Evolutionary conservation across 1,140 invertebrate genomes (phyloP).

Genomic region (Bathynomus jamesi): DNA sequence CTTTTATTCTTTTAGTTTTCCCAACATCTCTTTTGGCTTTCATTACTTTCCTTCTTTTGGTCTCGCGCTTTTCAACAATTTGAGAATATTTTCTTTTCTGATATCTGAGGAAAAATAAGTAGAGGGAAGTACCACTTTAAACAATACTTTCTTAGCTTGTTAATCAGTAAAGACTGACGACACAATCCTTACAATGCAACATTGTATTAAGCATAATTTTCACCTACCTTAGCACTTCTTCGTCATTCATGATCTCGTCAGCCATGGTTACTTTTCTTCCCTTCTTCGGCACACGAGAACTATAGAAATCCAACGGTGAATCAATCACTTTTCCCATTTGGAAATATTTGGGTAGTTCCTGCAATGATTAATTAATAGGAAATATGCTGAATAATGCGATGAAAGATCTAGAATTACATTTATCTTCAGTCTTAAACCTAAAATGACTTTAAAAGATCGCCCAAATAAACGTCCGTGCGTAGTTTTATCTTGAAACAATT

Average conservation of each 20-base stretch:
- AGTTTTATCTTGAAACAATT: too few relatives aligned
- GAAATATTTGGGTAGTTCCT: conserved; percentile 2
- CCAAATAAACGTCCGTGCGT: too few relatives aligned
- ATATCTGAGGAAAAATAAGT: background rate
- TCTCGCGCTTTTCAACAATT: background rate
- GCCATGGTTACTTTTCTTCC: background rate
- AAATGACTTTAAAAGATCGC: too few relatives aligned
- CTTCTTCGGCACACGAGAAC: background rate
- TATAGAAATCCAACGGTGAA: background rate
- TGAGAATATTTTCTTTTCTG: conserved; percentile 4
- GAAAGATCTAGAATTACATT: too few relatives aligned
- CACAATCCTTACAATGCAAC: background rate
- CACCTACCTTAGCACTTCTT: background rate
- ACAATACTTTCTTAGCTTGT: background rate
- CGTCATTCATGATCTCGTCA: background rate
- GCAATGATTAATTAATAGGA: too few relatives aligned
- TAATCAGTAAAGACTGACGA: background rate
- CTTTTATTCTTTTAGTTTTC: background rate
- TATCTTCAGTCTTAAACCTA: too few relatives aligned
- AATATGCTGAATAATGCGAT: too few relatives aligned
- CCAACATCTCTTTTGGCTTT: background rate
- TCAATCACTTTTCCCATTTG: conserved; percentile 2
- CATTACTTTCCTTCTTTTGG: background rate
- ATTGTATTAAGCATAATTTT: background rate
- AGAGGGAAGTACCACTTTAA: background rate